Evolutionary conservation across 2,888 invertebrate genomes (phyloP).

Genomic region (Stictocephala bisonia): DNA sequence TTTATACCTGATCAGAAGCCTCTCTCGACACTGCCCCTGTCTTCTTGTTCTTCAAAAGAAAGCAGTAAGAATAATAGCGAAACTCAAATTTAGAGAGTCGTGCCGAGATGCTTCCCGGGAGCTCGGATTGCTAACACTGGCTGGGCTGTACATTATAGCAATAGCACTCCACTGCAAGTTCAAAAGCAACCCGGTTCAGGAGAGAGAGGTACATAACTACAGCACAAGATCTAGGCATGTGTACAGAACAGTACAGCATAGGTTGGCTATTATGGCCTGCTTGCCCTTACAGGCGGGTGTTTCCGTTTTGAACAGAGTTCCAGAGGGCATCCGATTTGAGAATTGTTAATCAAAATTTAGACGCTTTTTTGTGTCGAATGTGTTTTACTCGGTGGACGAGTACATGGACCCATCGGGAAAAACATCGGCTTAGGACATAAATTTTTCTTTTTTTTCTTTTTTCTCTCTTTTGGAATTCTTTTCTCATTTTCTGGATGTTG

Average conservation of each 20-base stretch:
- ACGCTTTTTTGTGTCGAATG: neutral
- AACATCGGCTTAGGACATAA: too few relatives aligned
- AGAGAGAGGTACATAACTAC: neutral
- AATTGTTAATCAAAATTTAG: constrained; percentile 1
- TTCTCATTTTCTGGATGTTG: too few relatives aligned
- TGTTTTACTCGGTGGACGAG: neutral
- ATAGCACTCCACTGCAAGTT: constrained; percentile 1
- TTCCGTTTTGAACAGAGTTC: neutral
- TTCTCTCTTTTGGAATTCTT: too few relatives aligned
- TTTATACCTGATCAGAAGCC: too few relatives aligned
- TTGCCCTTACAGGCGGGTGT: neutral
- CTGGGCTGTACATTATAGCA: constrained; percentile 4
- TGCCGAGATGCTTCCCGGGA: neutral
- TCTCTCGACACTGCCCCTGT: too few relatives aligned
- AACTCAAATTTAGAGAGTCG: constrained; percentile 22
- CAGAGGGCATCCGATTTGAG: neutral
- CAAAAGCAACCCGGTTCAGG: constrained; percentile 2
- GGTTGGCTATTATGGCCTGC: neutral
- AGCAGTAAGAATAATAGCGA: neutral
- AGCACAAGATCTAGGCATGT: neutral
- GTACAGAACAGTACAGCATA: neutral
- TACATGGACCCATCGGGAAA: too few relatives aligned
- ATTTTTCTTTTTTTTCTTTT: too few relatives aligned
- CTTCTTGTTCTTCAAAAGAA: neutral
- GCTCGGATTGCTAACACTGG: constrained; percentile 19